Conservation (phyloP, 2,113 vertebrate species). For the Guaruba guarouba region DNA sequence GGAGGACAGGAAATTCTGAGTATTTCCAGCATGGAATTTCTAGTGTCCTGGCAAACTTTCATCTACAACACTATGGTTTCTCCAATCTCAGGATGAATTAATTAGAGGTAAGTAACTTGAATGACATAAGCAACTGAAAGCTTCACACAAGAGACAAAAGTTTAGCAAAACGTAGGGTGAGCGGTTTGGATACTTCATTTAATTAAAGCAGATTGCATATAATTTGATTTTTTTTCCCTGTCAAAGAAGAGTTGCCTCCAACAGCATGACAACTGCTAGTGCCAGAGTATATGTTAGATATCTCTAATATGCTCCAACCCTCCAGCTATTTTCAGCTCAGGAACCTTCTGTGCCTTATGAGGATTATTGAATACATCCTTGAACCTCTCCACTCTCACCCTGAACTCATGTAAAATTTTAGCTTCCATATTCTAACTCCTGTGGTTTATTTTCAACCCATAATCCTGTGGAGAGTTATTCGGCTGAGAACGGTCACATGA, state of each 20-base stretch:
- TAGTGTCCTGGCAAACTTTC: neutral
- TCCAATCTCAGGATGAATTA: neutral
- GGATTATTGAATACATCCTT: neutral
- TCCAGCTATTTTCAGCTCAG: slow-evolving; percentile 5
- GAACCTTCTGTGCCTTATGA: slow-evolving; percentile 23
- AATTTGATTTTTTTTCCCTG: slow-evolving; percentile 9
- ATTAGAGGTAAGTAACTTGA: neutral
- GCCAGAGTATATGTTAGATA: slow-evolving; percentile 34
- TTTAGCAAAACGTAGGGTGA: neutral
- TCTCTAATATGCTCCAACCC: slow-evolving; percentile 18
- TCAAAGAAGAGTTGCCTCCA: slow-evolving; percentile 33
- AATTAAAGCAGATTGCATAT: slow-evolving; percentile 53
- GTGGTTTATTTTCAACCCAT: neutral
- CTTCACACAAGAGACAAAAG: neutral
- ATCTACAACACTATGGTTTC: neutral
- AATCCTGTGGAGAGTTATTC: neutral
- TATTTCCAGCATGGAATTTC: neutral
- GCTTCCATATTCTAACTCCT: neutral
- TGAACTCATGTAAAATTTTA: neutral
- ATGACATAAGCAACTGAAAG: neutral
- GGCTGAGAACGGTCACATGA: too few relatives aligned
- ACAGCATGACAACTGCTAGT: slow-evolving; percentile 26
- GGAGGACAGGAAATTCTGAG: neutral
- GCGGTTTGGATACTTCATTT: slow-evolving; percentile 15
- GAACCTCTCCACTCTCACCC: neutral